Evolutionary conservation across 2,888 invertebrate genomes (phyloP).

Genomic region (Mystacides longicornis): DNA sequence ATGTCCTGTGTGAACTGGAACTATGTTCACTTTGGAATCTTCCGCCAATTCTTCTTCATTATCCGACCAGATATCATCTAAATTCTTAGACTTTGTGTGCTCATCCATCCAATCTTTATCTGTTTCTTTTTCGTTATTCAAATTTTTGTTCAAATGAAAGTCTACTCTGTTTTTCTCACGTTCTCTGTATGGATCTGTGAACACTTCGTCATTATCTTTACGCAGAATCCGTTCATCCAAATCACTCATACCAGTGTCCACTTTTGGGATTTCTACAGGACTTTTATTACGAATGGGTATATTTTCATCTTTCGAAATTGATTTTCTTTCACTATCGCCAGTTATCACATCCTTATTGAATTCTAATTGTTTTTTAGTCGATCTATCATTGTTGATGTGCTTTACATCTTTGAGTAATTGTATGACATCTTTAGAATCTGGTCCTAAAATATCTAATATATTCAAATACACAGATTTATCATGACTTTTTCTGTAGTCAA

Average conservation of each 20-base stretch:
- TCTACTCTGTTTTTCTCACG: slow-evolving; percentile 9
- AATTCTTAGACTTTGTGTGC: slow-evolving; percentile 7
- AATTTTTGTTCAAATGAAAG: slow-evolving; percentile 11
- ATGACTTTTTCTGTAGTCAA: slow-evolving; percentile 19
- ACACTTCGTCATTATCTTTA: slow-evolving; percentile 6
- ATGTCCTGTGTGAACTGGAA: slow-evolving; percentile 21
- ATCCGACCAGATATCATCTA: slow-evolving; percentile 20
- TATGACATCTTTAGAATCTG: slow-evolving; percentile 24
- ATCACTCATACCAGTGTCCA: neutral
- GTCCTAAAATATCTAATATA: slow-evolving; percentile 24
- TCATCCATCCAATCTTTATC: slow-evolving; percentile 8
- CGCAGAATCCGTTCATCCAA: slow-evolving; percentile 3
- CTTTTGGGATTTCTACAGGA: slow-evolving; percentile 3
- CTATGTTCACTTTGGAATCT: slow-evolving; percentile 21
- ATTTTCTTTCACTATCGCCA: slow-evolving; percentile 7
- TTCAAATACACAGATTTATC: slow-evolving; percentile 22
- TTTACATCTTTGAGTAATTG: slow-evolving; percentile 24
- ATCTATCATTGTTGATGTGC: slow-evolving; percentile 11
- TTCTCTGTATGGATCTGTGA: neutral
- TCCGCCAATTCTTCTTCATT: slow-evolving; percentile 20
- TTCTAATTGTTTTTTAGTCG: slow-evolving; percentile 9
- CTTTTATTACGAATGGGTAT: slow-evolving; percentile 20
- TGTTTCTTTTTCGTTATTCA: slow-evolving; percentile 3
- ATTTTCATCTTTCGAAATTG: slow-evolving; percentile 2
- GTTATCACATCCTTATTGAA: neutral